A percentile compares a stretch with the other conserved stretches of the same genome.
These are phyloP conservation scores for Rhipidura dahli DNA, from an alignment of 2,113 vertebrate genomes.

Conservation along the genomic window DNA sequence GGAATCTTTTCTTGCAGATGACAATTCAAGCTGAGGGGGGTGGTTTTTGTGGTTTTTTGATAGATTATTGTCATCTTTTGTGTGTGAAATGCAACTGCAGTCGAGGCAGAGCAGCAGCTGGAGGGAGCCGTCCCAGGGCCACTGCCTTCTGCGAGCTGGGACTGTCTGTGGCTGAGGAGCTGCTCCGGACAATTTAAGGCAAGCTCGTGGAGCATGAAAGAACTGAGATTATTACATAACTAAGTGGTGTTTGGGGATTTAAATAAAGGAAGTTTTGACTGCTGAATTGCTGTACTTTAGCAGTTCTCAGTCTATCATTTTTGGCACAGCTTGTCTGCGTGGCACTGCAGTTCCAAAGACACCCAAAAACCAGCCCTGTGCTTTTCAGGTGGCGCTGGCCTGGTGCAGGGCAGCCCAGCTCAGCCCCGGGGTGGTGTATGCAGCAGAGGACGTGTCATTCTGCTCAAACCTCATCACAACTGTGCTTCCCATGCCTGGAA, in stretches of 20 bases:
- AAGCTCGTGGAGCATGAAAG: background rate
- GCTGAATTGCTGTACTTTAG: conserved; percentile 53
- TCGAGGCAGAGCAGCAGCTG: background rate
- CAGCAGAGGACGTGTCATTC: background rate
- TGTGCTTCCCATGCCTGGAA: background rate
- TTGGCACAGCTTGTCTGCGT: conserved; percentile 46
- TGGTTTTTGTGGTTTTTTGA: background rate
- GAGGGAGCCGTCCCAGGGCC: background rate
- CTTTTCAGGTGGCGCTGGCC: background rate
- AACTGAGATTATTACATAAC: conserved; percentile 40
- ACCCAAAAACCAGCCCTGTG: background rate
- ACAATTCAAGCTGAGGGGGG: background rate
- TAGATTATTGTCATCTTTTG: conserved; percentile 22
- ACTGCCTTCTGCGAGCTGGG: background rate
- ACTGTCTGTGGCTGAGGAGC: background rate
- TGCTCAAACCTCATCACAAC: accelerated
- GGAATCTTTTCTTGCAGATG: conserved; percentile 47
- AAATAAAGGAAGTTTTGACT: conserved; percentile 70
- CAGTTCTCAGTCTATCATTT: conserved; percentile 63
- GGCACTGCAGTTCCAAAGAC: background rate
- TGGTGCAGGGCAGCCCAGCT: background rate
- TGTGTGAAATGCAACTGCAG: background rate
- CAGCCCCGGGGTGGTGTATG: background rate
- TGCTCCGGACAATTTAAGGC: conserved; percentile 43
- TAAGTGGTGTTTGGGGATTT: conserved; percentile 64